phyloP scores from a whole-genome alignment of 2,113 vertebrate species.

The Cathartes aura region DNA sequence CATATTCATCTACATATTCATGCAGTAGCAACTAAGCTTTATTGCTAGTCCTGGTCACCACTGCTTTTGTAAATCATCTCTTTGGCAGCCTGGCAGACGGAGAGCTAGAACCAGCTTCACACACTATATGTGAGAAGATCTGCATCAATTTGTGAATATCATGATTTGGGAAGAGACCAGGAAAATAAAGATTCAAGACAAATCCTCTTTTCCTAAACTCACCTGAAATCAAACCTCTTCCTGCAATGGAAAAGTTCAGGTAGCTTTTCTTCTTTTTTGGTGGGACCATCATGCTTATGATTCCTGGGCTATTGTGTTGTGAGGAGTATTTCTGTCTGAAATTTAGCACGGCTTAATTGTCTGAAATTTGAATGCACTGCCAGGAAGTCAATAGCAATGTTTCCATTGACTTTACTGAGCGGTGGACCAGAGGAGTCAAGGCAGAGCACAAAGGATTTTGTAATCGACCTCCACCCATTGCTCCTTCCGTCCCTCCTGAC shows the following conservation, averaged over 20 bases:
- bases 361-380: neutral
- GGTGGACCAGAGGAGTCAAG: neutral
- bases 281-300: neutral
- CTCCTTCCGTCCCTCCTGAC: neutral
- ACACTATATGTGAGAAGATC: neutral
- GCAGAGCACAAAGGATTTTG: neutral
- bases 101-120: neutral
- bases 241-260: neutral
- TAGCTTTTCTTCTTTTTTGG: neutral
- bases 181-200: neutral
- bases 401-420: neutral
- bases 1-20: slow-evolving; percentile 36
- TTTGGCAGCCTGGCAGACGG: neutral
- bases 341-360: neutral
- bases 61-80: neutral
- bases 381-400: neutral
- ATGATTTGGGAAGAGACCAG: neutral
- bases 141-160: neutral
- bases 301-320: neutral
- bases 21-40: neutral
- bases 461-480: neutral
- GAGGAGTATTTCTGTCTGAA: neutral
- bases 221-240: neutral
- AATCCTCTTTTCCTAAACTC: neutral
- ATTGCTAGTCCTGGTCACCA: slow-evolving; percentile 21